A percentile compares a stretch with the other conserved stretches of the same genome.
Conservation (phyloP, 2,113 vertebrate genomes). For the Sinocyclocheilus maitianheensis region DNA sequence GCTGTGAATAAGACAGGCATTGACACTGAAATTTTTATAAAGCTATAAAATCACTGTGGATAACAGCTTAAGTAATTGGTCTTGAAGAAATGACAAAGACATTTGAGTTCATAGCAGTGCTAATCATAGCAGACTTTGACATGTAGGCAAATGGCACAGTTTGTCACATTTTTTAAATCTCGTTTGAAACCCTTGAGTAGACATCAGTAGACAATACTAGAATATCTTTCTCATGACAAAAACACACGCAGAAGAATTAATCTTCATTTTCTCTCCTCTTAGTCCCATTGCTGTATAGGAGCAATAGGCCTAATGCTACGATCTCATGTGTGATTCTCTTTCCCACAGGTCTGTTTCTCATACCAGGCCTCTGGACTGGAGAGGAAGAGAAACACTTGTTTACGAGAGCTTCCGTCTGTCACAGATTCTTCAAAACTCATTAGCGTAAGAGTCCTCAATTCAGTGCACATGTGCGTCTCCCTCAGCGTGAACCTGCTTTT, state of each 20-base stretch:
- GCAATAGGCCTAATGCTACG: not conserved
- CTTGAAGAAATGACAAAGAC: not conserved
- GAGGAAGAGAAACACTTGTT: not conserved
- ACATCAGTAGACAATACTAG: not conserved
- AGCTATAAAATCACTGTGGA: not conserved
- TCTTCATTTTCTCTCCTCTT: not conserved
- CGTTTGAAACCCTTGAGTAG: not conserved
- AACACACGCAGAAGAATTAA: not conserved
- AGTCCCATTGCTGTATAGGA: not conserved
- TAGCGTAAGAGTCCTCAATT: constrained; percentile 4
- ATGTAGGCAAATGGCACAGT: not conserved
- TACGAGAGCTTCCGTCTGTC: constrained; percentile 5
- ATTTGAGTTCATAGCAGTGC: not conserved
- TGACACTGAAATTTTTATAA: not conserved
- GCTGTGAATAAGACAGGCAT: not conserved
- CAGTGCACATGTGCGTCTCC: constrained; percentile 1
- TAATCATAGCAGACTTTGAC: not conserved
- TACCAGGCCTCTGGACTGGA: not conserved
- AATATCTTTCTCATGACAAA: not conserved
- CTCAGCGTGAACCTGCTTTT: constrained; percentile 18
- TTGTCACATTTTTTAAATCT: not conserved
- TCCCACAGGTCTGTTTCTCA: not conserved
- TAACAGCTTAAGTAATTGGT: not conserved
- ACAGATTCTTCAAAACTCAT: constrained; percentile 28
- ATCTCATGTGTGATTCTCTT: not conserved